Evolutionary conservation across 1,140 invertebrate genomes (phyloP).

Genomic region (Pogonomyrmex californicus): DNA sequence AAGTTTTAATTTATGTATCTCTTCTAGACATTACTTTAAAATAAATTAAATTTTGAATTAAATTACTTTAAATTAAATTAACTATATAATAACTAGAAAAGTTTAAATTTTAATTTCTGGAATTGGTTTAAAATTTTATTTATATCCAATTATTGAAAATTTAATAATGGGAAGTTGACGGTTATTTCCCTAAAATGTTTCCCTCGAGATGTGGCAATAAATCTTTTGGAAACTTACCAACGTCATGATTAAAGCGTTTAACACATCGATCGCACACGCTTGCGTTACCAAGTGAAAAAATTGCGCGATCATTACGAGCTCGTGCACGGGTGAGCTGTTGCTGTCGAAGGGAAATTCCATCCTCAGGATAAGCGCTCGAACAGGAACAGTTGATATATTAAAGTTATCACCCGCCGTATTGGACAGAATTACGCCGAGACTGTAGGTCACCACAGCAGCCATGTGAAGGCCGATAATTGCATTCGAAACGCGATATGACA

Average conservation of each 20-base stretch:
- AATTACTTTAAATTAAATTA: not conserved
- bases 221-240: slow-evolving; percentile 7
- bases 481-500: slow-evolving; percentile 20
- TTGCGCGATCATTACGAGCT: slow-evolving; percentile 18
- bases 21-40: not conserved
- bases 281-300: not conserved
- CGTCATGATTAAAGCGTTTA: slow-evolving; percentile 32
- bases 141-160: not conserved
- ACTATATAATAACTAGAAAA: not conserved
- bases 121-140: not conserved
- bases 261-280: slow-evolving; percentile 5
- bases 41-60: too few relatives aligned
- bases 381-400: not conserved
- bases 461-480: slow-evolving; percentile 21
- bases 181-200: not conserved
- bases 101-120: not conserved
- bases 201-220: slow-evolving; percentile 2
- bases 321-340: slow-evolving; percentile 1
- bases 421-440: not conserved
- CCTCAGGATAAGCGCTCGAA: not conserved
- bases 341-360: slow-evolving; percentile 14
- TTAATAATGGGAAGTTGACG: not conserved
- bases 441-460: not conserved
- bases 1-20: not conserved
- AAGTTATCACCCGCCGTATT: not conserved